Evolutionary conservation across 2,797 vertebrate species (phyloP).

Genomic region (Sebastes trivittatus): DNA sequence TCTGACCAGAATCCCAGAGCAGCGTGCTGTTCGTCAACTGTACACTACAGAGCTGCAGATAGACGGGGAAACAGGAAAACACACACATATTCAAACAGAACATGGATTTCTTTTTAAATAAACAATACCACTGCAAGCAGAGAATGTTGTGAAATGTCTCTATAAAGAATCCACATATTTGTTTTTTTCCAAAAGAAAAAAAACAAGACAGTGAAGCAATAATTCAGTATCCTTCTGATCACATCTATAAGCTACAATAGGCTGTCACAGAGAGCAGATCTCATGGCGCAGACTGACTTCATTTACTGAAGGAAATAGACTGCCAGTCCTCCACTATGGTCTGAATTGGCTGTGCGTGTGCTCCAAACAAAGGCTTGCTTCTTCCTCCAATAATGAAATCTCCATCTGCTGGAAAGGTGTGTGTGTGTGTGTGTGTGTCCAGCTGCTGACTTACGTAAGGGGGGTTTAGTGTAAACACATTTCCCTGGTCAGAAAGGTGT

Average conservation of each 20-base stretch:
- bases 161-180: background rate
- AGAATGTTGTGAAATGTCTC: background rate
- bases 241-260: slow-evolving; percentile 18
- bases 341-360: slow-evolving; percentile 33
- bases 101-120: background rate
- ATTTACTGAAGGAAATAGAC: slow-evolving; percentile 63
- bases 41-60: slow-evolving; percentile 22
- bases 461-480: slow-evolving; percentile 66
- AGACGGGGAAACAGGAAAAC: slow-evolving; percentile 3
- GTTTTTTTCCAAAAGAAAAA: slow-evolving; percentile 4
- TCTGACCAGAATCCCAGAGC: slow-evolving; percentile 55
- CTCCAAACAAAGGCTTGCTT: slow-evolving; percentile 70
- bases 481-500: slow-evolving; percentile 60
- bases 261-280: slow-evolving; percentile 34
- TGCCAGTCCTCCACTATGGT: slow-evolving; percentile 35
- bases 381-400: slow-evolving; percentile 63
- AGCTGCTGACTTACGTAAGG: slow-evolving; percentile 65
- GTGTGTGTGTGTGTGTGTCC: slow-evolving; percentile 13
- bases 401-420: slow-evolving; percentile 53
- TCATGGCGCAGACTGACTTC: slow-evolving; percentile 36
- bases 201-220: slow-evolving; percentile 19
- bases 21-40: slow-evolving; percentile 40
- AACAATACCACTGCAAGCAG: background rate
- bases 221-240: slow-evolving; percentile 28
- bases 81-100: background rate